These are phyloP conservation scores for Dendroctonus valens DNA, from an alignment of 1,140 invertebrate species.

Conservation along the genomic window DNA sequence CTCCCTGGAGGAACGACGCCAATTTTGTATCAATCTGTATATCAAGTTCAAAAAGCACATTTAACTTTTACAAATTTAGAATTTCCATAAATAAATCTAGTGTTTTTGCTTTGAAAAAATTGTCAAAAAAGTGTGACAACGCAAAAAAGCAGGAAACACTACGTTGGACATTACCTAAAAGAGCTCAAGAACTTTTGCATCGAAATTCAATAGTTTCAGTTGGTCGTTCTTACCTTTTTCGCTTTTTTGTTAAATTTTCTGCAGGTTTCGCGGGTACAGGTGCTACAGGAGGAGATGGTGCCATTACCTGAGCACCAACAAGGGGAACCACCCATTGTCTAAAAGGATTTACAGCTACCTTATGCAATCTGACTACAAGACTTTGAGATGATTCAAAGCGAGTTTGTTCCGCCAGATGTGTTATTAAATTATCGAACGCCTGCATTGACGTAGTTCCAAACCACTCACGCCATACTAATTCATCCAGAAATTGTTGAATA, in stretches of 20 bases:
- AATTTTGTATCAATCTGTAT: too few species aligned
- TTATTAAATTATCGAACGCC: constrained; percentile 78
- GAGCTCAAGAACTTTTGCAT: too few species aligned
- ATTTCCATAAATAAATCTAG: too few species aligned
- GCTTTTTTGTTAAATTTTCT: constrained; percentile 13
- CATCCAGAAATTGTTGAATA: constrained; percentile 72
- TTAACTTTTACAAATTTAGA: too few species aligned
- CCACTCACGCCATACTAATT: constrained; percentile 67
- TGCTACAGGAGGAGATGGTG: constrained; percentile 9
- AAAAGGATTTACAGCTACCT: constrained; percentile 75
- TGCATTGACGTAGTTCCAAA: constrained; percentile 72
- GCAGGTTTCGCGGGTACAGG: constrained; percentile 2
- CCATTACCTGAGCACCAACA: not conserved
- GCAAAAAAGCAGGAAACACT: too few species aligned
- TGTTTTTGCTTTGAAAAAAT: too few species aligned
- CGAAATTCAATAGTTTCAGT: too few species aligned
- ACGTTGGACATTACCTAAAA: too few species aligned
- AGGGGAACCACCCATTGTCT: constrained; percentile 64
- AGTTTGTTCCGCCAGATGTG: constrained; percentile 77
- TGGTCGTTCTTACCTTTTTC: constrained; percentile 17
- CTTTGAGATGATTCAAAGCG: constrained; percentile 57
- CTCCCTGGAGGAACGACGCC: too few species aligned
- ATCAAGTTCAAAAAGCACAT: too few species aligned
- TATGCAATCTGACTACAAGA: constrained; percentile 51
- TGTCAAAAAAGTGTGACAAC: too few species aligned